phyloP scores from a whole-genome alignment of 2,113 vertebrate species.

The Spea bombifrons region DNA sequence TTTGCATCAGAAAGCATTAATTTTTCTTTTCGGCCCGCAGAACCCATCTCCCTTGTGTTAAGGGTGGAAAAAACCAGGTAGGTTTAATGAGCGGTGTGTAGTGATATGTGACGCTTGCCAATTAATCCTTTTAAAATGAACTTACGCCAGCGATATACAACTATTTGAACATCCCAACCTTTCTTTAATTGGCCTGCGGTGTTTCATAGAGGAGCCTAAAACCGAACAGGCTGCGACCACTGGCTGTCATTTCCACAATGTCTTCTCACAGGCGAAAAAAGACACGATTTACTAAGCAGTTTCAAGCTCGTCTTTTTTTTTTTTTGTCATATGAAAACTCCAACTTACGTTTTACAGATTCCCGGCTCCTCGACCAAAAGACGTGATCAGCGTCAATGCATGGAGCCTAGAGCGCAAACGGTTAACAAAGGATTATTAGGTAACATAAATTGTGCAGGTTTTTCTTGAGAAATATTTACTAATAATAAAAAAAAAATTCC shows the following conservation, averaged over 20 bases:
- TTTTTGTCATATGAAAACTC: slow-evolving; percentile 46
- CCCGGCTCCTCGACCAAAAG: not conserved
- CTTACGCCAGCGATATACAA: slow-evolving; percentile 26
- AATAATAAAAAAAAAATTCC: too few species aligned
- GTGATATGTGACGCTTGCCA: slow-evolving; percentile 38
- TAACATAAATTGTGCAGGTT: too few species aligned
- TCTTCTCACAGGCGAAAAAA: slow-evolving; percentile 33
- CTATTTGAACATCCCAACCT: slow-evolving; percentile 31
- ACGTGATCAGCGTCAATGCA: not conserved
- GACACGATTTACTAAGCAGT: slow-evolving; percentile 54
- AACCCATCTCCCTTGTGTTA: slow-evolving; percentile 33
- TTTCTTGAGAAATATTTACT: too few species aligned
- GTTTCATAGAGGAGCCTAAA: slow-evolving; percentile 21
- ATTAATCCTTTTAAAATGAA: slow-evolving; percentile 41
- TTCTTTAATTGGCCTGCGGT: slow-evolving; percentile 30
- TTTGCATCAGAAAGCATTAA: slow-evolving; percentile 44
- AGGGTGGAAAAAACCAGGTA: slow-evolving; percentile 19
- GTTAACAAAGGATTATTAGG: too few species aligned
- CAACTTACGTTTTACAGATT: slow-evolving; percentile 1
- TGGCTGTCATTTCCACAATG: slow-evolving; percentile 23
- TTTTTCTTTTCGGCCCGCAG: slow-evolving; percentile 18
- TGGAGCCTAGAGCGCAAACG: too few species aligned
- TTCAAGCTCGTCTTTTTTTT: slow-evolving; percentile 19
- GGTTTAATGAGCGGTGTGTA: slow-evolving; percentile 42
- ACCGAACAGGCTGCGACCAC: slow-evolving; percentile 34